These are phyloP conservation scores for Sesamia inferens DNA, from an alignment of 2,888 invertebrate genomes.

Conservation along the genomic window DNA sequence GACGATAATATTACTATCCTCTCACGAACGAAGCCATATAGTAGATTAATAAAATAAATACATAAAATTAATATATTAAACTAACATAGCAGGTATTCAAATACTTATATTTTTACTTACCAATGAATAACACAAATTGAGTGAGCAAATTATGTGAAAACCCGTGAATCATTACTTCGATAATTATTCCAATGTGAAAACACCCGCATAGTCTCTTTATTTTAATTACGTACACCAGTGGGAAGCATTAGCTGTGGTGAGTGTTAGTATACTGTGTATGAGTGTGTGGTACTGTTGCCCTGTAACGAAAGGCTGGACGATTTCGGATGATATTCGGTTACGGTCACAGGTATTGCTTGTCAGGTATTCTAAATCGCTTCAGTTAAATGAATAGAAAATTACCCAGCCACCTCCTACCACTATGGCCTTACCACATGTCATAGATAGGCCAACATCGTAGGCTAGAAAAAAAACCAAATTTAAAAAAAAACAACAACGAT, in stretches of 20 bases:
- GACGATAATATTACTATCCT: neutral
- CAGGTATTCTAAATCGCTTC: neutral
- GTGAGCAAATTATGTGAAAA: slow-evolving; percentile 33
- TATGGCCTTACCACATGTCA: slow-evolving; percentile 71
- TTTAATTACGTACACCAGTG: slow-evolving; percentile 7
- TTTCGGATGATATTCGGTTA: neutral
- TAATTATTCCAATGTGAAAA: slow-evolving; percentile 36
- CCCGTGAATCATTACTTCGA: slow-evolving; percentile 38
- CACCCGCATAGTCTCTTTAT: slow-evolving; percentile 45
- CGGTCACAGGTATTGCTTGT: neutral
- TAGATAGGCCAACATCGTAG: slow-evolving; percentile 78
- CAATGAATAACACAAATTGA: slow-evolving; percentile 35
- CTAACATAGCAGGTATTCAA: slow-evolving; percentile 11
- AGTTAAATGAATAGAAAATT: neutral
- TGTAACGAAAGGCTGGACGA: neutral
- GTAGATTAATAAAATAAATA: slow-evolving; percentile 21
- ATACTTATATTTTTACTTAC: slow-evolving; percentile 24
- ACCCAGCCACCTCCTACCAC: slow-evolving; percentile 59
- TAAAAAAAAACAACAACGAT: too few species aligned
- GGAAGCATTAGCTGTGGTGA: neutral
- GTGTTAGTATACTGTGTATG: neutral
- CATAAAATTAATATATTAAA: slow-evolving; percentile 13
- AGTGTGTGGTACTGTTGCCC: neutral
- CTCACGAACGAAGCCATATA: neutral
- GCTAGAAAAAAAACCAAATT: too few species aligned